phyloP scores from a whole-genome alignment of 2,888 invertebrate species.

The Folsomia candida region DNA sequence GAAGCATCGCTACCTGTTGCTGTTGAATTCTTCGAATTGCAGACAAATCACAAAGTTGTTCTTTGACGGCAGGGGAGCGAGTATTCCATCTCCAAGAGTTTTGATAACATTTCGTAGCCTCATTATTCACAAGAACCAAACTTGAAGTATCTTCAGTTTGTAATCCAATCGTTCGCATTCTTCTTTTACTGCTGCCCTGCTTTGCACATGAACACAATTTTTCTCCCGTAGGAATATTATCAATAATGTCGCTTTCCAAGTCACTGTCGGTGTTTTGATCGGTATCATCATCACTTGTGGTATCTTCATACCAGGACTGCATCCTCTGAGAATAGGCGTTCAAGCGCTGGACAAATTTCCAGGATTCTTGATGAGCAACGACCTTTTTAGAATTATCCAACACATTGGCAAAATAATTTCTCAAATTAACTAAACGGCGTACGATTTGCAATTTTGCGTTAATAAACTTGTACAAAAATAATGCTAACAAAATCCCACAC shows the following conservation, averaged over 20 bases:
- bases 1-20: not conserved
- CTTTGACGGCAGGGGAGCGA: not conserved
- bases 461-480: too few relatives aligned
- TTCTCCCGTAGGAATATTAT: not conserved
- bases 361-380: too few relatives aligned
- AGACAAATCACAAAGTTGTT: not conserved
- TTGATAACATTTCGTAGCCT: not conserved
- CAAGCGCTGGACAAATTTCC: not conserved
- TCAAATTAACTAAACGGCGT: too few relatives aligned
- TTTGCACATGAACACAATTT: too few relatives aligned
- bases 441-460: too few relatives aligned
- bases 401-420: not conserved
- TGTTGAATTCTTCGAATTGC: conserved; percentile 5
- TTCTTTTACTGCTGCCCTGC: too few relatives aligned
- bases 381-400: not conserved
- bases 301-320: not conserved
- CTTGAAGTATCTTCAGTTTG: not conserved
- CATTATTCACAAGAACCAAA: not conserved
- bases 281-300: not conserved
- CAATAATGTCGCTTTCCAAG: not conserved
- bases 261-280: not conserved
- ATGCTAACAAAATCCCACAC: too few relatives aligned
- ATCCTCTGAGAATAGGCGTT: not conserved
- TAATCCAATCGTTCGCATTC: not conserved
- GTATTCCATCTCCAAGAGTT: not conserved